phyloP scores from a whole-genome alignment of 2,797 vertebrate genomes.

The Intellagama lesueurii region DNA sequence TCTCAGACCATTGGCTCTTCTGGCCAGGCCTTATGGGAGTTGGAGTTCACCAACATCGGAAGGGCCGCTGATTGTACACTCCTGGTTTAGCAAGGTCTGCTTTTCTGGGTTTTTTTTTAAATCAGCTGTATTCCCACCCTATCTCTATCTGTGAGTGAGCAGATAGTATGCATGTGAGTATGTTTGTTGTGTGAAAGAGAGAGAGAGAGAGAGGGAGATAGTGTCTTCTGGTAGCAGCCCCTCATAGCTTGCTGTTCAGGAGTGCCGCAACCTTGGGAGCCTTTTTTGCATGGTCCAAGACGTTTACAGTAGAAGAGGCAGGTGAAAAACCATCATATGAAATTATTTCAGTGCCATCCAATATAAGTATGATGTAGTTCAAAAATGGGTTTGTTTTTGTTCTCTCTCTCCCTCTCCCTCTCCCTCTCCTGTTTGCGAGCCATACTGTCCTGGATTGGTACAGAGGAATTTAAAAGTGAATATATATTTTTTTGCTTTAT shows the following conservation, averaged over 20 bases:
- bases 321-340: background rate
- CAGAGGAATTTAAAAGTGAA: conserved; percentile 74
- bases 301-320: conserved; percentile 3
- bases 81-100: background rate
- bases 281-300: background rate
- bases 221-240: background rate
- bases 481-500: conserved; percentile 37
- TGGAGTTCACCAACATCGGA: background rate
- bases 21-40: background rate
- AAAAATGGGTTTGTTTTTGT: background rate
- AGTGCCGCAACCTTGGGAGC: background rate
- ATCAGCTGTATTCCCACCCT: background rate
- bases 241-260: background rate
- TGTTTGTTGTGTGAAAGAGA: too few species aligned
- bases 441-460: conserved; percentile 84
- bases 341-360: background rate
- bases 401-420: background rate
- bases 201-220: background rate
- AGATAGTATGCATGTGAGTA: background rate
- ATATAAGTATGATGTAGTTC: background rate
- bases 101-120: background rate
- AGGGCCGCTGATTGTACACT: background rate
- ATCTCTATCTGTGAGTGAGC: background rate
- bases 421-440: conserved; percentile 26
- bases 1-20: too few species aligned